phyloP scores from a whole-genome alignment of 1,140 invertebrate genomes.

The Octopus bimaculoides region DNA sequence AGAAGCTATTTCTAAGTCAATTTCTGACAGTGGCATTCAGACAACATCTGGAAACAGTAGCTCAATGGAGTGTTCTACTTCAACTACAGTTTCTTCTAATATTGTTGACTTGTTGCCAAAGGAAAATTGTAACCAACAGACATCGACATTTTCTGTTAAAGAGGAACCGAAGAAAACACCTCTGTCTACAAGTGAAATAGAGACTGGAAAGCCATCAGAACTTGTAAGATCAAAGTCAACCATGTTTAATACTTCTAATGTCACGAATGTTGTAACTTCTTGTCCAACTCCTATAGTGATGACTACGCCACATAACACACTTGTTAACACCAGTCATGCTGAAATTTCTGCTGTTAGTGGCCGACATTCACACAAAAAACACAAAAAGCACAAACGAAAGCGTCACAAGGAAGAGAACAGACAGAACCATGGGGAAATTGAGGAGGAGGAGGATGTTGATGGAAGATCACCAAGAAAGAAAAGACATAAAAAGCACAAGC shows the following conservation, averaged over 20 bases:
- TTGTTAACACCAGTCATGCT: constrained; percentile 30
- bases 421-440: constrained; percentile 25
- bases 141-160: neutral
- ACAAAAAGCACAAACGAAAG: constrained; percentile 34
- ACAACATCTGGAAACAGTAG: too few relatives aligned
- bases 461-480: constrained; percentile 20
- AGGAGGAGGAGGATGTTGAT: constrained; percentile 18
- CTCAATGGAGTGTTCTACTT: neutral
- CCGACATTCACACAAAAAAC: constrained; percentile 31
- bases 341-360: constrained; percentile 10
- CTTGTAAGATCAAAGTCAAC: too few relatives aligned
- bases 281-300: too few relatives aligned
- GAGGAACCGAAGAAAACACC: too few relatives aligned
- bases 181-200: too few relatives aligned
- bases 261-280: too few relatives aligned
- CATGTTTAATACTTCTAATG: too few relatives aligned
- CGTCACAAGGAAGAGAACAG: constrained; percentile 26
- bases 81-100: too few relatives aligned
- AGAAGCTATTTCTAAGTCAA: too few relatives aligned
- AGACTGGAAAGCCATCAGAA: too few relatives aligned
- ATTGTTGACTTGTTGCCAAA: neutral
- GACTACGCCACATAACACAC: too few relatives aligned
- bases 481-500: constrained; percentile 23
- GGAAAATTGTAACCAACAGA: constrained; percentile 11
- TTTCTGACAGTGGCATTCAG: too few relatives aligned